Percentiles rank a stretch among this genome's conserved stretches.
These are phyloP conservation scores for Mylabris phalerata DNA, from an alignment of 1,140 invertebrate genomes.

Conservation along the genomic window DNA sequence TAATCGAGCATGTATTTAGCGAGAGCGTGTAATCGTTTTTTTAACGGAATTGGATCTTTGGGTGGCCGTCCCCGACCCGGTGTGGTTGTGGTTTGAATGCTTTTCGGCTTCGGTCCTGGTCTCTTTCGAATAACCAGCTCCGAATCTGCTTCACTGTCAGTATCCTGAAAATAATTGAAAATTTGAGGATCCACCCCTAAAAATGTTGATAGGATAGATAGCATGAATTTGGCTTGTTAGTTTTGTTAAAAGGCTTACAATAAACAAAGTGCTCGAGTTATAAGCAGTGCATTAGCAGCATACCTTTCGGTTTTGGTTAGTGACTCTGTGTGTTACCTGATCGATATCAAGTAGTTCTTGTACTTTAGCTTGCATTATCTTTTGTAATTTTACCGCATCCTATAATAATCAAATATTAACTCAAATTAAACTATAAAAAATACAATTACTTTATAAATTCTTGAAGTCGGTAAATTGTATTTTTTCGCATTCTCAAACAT, in stretches of 20 bases:
- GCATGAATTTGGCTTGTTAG: too few species aligned
- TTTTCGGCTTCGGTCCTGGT: constrained; percentile 47
- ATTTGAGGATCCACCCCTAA: not conserved
- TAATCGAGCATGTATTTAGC: constrained; percentile 72
- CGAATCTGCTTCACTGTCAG: constrained; percentile 49
- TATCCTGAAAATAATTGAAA: constrained; percentile 42
- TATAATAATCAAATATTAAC: constrained; percentile 37
- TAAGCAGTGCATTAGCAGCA: constrained; percentile 33
- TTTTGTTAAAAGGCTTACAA: not conserved
- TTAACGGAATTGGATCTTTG: constrained; percentile 58
- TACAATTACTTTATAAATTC: constrained; percentile 70
- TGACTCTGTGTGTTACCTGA: constrained; percentile 57
- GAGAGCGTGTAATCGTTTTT: constrained; percentile 65
- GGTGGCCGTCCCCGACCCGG: constrained; percentile 42
- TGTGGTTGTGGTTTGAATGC: constrained; percentile 41
- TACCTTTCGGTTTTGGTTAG: constrained; percentile 49
- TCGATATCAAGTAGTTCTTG: constrained; percentile 75
- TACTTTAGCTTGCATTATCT: constrained; percentile 77
- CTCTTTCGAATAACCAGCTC: constrained; percentile 39
- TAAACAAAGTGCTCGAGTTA: constrained; percentile 2
- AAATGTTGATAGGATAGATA: too few species aligned
- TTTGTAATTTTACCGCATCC: constrained; percentile 74
- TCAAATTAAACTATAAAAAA: not conserved
- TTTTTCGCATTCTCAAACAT: constrained; percentile 98
- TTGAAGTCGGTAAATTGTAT: constrained; percentile 84